Evolutionary conservation across 2,888 invertebrate genomes (phyloP), one percentile per base, ranked within the genome.

Genomic region (Tiliacea aurago): DNA sequence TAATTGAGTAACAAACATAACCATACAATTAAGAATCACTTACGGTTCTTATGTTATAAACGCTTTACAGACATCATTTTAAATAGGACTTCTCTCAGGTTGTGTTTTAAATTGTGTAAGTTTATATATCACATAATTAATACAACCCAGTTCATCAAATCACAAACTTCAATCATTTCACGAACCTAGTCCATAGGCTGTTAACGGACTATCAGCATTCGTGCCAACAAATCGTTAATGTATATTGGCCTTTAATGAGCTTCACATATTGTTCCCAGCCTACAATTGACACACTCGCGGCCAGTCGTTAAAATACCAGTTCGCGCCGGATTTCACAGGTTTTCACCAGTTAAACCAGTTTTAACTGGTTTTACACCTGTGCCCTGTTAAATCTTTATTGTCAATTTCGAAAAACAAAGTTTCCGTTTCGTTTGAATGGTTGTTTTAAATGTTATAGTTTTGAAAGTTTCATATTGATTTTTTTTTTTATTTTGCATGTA

Each of bases 251-350:
- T 77, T 74, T 80, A 88, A 88, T 84, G 83, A 80, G 65, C 80
- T 76, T 18, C 74, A 83, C 77, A 80, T 84, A 76, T 79, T 75
- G 85, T 74, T 67, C 55, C 51, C 65, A 78, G 65, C 70, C 68
- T 73, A 68, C 74, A 84, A 87, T 78, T 76, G 76, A 78, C 51
- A 58, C 77, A 76, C 70, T 74, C 64, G 66, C 76, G 72, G 62
- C 73, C 86, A 80, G 80, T 68, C 83, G 75, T 86, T 80, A 83
- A 86, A 89, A 83, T 68, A 81, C 78, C 77, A 66, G 81, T 81
- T 85, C 51, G 64, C 84, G 45, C 82, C 68, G 77, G 83, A 77
- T 85, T 85, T 77, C 62, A 23, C 80, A 55, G 68, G 75, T 83
- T 85, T 73, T 72, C 65, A 59, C 67, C 28, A 62, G 68, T 84